Percentiles rank a stretch among this genome's conserved stretches.
Evolutionary conservation across 2,888 invertebrate genomes (phyloP).

Genomic region (Dolichomitus sp.): DNA sequence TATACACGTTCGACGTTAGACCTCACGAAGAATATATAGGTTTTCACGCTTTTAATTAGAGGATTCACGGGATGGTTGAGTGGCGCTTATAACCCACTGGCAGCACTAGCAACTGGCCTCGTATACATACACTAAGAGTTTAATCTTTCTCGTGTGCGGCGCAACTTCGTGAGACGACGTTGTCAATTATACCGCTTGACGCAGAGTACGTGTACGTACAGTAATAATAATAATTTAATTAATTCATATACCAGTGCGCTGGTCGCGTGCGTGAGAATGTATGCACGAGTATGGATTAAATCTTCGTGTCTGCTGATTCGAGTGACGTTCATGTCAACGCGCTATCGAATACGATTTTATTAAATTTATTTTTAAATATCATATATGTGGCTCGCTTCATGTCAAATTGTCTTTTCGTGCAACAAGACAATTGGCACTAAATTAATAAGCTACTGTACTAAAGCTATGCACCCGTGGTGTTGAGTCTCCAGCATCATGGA

Average conservation of each 20-base stretch:
- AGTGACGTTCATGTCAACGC: slow-evolving; percentile 38
- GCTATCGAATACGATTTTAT: slow-evolving; percentile 45
- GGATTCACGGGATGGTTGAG: slow-evolving; percentile 30
- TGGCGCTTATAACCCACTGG: slow-evolving; percentile 24
- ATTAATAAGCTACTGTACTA: background rate
- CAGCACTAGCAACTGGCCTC: background rate
- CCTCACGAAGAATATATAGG: slow-evolving; percentile 27
- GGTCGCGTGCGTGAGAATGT: slow-evolving; percentile 12
- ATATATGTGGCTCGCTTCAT: background rate
- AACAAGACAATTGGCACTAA: background rate
- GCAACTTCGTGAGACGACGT: slow-evolving; percentile 41
- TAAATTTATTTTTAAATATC: slow-evolving; percentile 40
- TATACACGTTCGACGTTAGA: slow-evolving; percentile 19
- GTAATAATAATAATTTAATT: slow-evolving; percentile 63
- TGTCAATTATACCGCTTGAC: slow-evolving; percentile 61
- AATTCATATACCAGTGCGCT: slow-evolving; percentile 36
- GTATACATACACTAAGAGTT: slow-evolving; percentile 13
- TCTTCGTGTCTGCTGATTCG: slow-evolving; percentile 53
- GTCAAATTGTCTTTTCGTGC: background rate
- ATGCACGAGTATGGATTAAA: slow-evolving; percentile 38
- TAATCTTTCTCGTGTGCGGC: slow-evolving; percentile 35
- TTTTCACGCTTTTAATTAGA: slow-evolving; percentile 57
- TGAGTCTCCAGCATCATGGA: too few relatives aligned
- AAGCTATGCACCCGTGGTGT: too few relatives aligned
- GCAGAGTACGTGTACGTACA: slow-evolving; percentile 45